Base-by-base conservation (phyloP, 2,888 invertebrate genomes). In the Stramonita haemastoma region DNA sequence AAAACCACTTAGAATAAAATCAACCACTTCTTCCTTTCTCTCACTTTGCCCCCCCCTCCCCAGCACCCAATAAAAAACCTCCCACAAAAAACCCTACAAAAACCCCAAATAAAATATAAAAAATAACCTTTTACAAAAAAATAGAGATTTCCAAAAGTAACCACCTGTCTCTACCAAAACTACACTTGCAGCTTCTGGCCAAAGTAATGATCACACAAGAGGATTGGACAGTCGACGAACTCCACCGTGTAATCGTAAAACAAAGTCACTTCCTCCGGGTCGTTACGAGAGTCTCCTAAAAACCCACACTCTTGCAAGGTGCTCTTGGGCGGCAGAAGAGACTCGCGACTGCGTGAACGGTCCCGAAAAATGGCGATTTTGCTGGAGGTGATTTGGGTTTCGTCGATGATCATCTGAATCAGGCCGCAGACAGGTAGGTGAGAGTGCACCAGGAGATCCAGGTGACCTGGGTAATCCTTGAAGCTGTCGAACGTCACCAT, bases 161-260 rank as follows among this genome's bases (percentile, higher is more conserved):
- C n/a, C n/a, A n/a, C n/a, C n/a, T n/a, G n/a, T n/a, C n/a, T n/a
- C n/a, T n/a, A n/a, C n/a, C n/a, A n/a, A n/a, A 8, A 79, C 86
- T 26, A 90, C 57, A 90, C 89, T 87, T 92, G 92, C 15, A 92
- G 29, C 85, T 93, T 93, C 83, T 94, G 92, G 32, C 93, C 94
- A 92, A 95, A 95, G 90, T 95, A 95, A 91, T 95, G 94, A 90
- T 95, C 95, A 93, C 94, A 95, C 88, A 95, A 89, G 13, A 95
- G 91, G 26, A 95, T 89, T 15, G 95, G 95, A 90, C 95, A 95
- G 89, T 95, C 94, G 6, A 91, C 94, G 90, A 95, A 95, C 90
- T 95, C 95, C 26, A 95, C 94, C 87, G 93, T 94, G 89, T 95
- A 95, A 89, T 95, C 95, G 90, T 95, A 95, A 91, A 92, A 95